These are phyloP conservation scores for Odontamblyopus lacepedii DNA, from an alignment of 2,797 vertebrate genomes.

Conservation along the genomic window DNA sequence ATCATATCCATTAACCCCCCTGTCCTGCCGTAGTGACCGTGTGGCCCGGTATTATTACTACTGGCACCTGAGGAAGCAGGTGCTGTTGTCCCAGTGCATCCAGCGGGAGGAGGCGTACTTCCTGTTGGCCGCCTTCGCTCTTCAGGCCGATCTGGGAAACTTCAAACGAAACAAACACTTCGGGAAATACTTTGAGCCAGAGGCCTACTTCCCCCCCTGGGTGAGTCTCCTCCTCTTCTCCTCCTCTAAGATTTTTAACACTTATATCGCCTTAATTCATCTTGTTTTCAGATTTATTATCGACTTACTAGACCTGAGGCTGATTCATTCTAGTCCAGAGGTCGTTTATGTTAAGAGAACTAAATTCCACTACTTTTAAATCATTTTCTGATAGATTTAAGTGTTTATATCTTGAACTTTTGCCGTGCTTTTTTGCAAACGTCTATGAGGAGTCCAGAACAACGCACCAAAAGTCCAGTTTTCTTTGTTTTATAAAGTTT, in stretches of 20 bases:
- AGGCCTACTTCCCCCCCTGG: conserved; percentile 96
- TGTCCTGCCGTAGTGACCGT: conserved; percentile 82
- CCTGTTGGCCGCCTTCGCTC: conserved; percentile 93
- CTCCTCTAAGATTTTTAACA: neutral
- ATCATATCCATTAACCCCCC: neutral
- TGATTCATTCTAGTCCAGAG: too few relatives aligned
- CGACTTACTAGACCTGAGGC: too few relatives aligned
- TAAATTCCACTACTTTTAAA: too few relatives aligned
- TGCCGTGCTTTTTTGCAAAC: too few relatives aligned
- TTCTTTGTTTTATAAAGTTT: too few relatives aligned
- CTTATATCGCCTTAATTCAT: too few relatives aligned
- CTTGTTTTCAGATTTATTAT: too few relatives aligned
- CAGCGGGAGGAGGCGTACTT: conserved; percentile 96
- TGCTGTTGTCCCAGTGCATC: conserved; percentile 91
- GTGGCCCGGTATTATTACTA: conserved; percentile 95
- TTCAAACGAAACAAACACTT: conserved; percentile 97
- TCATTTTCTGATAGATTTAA: too few relatives aligned
- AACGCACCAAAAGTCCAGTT: too few relatives aligned
- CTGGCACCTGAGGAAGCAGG: conserved; percentile 97
- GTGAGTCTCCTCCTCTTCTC: conserved; percentile 71
- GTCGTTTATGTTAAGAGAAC: too few relatives aligned
- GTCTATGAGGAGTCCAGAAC: too few relatives aligned
- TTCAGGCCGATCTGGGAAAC: conserved; percentile 96
- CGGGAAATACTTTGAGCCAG: conserved; percentile 96
- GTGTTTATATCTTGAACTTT: too few relatives aligned